These are phyloP conservation scores for Rhizomys pruinosus DNA, from an alignment of 2,113 vertebrate species.

Conservation along the genomic window DNA sequence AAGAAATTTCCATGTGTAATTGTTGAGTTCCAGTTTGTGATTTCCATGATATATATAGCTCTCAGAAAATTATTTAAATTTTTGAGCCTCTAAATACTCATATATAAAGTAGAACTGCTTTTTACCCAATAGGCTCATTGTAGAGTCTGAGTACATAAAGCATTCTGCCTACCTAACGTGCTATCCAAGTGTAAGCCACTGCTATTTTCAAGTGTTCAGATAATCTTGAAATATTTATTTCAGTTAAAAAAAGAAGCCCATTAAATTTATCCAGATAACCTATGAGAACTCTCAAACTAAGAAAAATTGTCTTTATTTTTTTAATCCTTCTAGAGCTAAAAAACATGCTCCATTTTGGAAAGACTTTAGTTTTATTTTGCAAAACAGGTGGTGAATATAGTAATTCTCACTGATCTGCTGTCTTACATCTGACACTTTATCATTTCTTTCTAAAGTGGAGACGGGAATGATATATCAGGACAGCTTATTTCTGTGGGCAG, in stretches of 20 bases:
- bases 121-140: background rate
- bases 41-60: background rate
- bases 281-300: background rate
- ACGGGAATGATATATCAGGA: background rate
- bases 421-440: background rate
- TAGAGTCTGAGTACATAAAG: background rate
- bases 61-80: constrained; percentile 24
- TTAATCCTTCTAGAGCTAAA: constrained; percentile 49
- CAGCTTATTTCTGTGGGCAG: background rate
- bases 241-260: background rate
- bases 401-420: background rate
- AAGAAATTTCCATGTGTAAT: background rate
- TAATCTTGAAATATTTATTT: constrained; percentile 19
- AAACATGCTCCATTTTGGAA: background rate
- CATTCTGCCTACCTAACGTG: background rate
- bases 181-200: background rate
- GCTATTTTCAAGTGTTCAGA: constrained; percentile 2
- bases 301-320: background rate
- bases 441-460: constrained; percentile 17
- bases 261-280: constrained; percentile 20
- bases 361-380: background rate
- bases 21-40: background rate
- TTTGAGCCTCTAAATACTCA: background rate
- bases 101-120: background rate
- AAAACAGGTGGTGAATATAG: background rate